Evolutionary conservation across 2,888 invertebrate species (phyloP).

Genomic region (Phoenoteleia sp.): DNA sequence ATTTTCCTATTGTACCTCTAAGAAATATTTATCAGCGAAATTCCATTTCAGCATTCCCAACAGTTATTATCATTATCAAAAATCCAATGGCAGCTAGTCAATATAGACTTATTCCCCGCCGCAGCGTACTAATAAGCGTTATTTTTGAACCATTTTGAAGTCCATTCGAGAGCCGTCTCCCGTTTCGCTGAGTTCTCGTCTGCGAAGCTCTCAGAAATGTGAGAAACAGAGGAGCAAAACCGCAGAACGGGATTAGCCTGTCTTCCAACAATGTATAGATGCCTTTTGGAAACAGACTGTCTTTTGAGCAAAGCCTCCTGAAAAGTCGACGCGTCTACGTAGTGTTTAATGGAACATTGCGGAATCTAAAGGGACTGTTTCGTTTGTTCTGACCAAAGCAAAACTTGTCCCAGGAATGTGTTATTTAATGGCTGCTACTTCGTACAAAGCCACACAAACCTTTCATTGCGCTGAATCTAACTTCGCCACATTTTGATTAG

Average conservation of each 20-base stretch:
- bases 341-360: slow-evolving; percentile 46
- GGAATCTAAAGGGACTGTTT: slow-evolving; percentile 49
- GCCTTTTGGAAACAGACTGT: slow-evolving; percentile 52
- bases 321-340: slow-evolving; percentile 59
- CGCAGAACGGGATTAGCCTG: slow-evolving; percentile 54
- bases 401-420: slow-evolving; percentile 56
- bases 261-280: slow-evolving; percentile 56
- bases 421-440: slow-evolving; percentile 56
- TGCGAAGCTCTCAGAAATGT: slow-evolving; percentile 42
- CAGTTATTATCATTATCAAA: too few species aligned
- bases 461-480: slow-evolving; percentile 6
- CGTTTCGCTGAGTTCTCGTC: slow-evolving; percentile 19
- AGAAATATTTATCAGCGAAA: too few species aligned
- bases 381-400: slow-evolving; percentile 55
- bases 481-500: slow-evolving; percentile 26
- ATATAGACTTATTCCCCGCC: not conserved
- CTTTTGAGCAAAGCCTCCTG: slow-evolving; percentile 48
- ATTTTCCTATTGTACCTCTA: too few species aligned
- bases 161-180: slow-evolving; percentile 6
- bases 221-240: slow-evolving; percentile 54
- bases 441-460: slow-evolving; percentile 23
- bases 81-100: too few species aligned
- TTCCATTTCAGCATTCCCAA: too few species aligned
- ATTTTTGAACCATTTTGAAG: slow-evolving; percentile 9
- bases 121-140: not conserved